Conservation (phyloP, 2,888 invertebrate species). For the Anthophora plumipes region DNA sequence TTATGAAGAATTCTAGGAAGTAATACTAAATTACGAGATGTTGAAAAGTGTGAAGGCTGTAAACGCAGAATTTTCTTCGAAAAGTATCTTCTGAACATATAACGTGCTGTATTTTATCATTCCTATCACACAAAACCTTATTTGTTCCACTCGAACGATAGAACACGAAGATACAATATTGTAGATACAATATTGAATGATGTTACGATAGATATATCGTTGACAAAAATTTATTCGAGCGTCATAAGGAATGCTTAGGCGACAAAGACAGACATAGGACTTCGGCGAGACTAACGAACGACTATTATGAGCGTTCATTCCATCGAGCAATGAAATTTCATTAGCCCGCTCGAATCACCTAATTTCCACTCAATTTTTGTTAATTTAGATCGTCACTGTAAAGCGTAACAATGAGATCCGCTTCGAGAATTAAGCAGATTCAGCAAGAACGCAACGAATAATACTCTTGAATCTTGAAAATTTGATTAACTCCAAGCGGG, state of each 20-base stretch:
- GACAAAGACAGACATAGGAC: neutral
- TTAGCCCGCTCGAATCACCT: slow-evolving; percentile 11
- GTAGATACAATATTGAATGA: neutral
- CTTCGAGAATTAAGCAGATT: slow-evolving; percentile 11
- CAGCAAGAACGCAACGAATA: slow-evolving; percentile 19
- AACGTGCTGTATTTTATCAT: too few relatives aligned
- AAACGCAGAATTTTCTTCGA: too few relatives aligned
- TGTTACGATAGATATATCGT: neutral
- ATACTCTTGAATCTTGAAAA: slow-evolving; percentile 21
- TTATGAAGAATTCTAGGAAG: too few relatives aligned
- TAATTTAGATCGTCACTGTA: slow-evolving; percentile 12
- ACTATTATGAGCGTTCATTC: slow-evolving; percentile 27
- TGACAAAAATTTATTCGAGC: neutral
- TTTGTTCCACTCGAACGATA: too few relatives aligned
- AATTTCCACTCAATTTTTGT: slow-evolving; percentile 25
- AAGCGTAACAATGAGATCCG: slow-evolving; percentile 15
- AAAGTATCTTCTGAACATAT: too few relatives aligned
- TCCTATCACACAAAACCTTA: too few relatives aligned
- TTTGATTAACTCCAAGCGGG: slow-evolving; percentile 23
- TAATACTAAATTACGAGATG: too few relatives aligned
- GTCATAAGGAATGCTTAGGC: neutral
- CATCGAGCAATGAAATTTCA: slow-evolving; percentile 16
- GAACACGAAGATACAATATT: neutral
- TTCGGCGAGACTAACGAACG: slow-evolving; percentile 9
- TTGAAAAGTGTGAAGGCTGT: too few relatives aligned